Evolutionary conservation across 2,888 invertebrate genomes (phyloP).

Genomic region (Lacanobia oleracea): DNA sequence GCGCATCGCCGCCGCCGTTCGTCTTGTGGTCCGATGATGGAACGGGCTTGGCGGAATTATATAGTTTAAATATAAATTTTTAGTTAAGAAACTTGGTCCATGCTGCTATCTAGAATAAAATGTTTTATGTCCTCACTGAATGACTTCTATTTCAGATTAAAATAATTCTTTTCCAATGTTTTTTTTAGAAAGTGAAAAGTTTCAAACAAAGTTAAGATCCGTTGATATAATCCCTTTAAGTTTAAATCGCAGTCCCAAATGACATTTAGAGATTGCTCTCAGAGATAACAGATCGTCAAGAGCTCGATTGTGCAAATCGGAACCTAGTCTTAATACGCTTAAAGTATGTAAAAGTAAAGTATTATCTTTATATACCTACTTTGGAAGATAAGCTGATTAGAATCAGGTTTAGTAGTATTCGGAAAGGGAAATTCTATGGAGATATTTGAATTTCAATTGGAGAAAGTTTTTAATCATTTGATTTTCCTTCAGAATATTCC

Average conservation of each 20-base stretch:
- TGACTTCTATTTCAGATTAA: slow-evolving; percentile 2
- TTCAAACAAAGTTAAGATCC: slow-evolving; percentile 38
- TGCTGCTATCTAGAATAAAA: not conserved
- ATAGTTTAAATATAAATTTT: too few species aligned
- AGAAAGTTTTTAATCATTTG: too few species aligned
- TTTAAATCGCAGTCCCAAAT: slow-evolving; percentile 53
- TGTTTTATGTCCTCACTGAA: slow-evolving; percentile 2
- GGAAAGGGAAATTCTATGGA: slow-evolving; percentile 1
- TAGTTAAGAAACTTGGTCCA: too few species aligned
- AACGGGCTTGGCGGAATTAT: too few species aligned
- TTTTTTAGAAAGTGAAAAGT: slow-evolving; percentile 19
- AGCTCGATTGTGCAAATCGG: slow-evolving; percentile 54
- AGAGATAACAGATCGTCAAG: slow-evolving; percentile 55
- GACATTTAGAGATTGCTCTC: slow-evolving; percentile 48
- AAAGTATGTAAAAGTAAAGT: slow-evolving; percentile 52
- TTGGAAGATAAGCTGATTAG: slow-evolving; percentile 27
- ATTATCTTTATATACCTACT: slow-evolving; percentile 20
- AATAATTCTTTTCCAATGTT: not conserved
- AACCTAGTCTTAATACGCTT: slow-evolving; percentile 45
- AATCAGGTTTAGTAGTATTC: slow-evolving; percentile 13
- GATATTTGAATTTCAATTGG: slow-evolving; percentile 20
- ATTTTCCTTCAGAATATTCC: too few species aligned
- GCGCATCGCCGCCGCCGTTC: too few species aligned
- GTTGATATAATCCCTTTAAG: slow-evolving; percentile 35
- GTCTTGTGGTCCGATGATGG: too few species aligned